These are phyloP conservation scores for Drosophila cognata DNA, from an alignment of 2,888 invertebrate genomes.

Conservation along the genomic window DNA sequence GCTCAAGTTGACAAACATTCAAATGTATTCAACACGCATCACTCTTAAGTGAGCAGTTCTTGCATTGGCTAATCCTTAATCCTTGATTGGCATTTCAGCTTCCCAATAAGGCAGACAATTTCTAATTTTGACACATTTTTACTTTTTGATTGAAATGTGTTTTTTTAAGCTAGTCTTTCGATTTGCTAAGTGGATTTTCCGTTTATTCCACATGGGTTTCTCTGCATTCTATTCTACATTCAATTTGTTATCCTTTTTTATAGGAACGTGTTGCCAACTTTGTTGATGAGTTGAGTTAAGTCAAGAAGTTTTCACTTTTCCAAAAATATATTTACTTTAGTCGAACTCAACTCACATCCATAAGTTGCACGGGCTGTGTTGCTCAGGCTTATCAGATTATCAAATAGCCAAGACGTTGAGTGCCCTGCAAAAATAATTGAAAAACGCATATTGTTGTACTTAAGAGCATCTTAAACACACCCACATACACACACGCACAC, in stretches of 20 bases:
- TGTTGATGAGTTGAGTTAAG: neutral
- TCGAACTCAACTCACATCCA: neutral
- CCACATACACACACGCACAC: conserved; percentile 5
- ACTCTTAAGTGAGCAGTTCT: neutral
- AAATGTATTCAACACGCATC: conserved; percentile 15
- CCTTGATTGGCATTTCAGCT: neutral
- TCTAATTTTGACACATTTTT: neutral
- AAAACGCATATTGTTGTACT: conserved; percentile 1
- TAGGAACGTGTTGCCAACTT: neutral
- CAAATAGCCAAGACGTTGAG: neutral
- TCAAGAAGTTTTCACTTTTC: neutral
- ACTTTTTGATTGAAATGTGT: neutral
- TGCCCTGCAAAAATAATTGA: neutral
- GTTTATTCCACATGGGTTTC: neutral
- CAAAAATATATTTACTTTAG: neutral
- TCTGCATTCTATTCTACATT: neutral
- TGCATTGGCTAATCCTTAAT: neutral
- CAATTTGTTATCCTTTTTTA: neutral
- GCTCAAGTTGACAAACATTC: conserved; percentile 28
- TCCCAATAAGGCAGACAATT: neutral
- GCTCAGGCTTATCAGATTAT: neutral
- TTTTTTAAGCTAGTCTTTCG: neutral
- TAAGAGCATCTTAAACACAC: neutral
- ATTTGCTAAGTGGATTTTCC: neutral
- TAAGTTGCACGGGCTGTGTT: neutral